phyloP scores from a whole-genome alignment of 2,797 vertebrate species.

The Poeciliopsis turneri region DNA sequence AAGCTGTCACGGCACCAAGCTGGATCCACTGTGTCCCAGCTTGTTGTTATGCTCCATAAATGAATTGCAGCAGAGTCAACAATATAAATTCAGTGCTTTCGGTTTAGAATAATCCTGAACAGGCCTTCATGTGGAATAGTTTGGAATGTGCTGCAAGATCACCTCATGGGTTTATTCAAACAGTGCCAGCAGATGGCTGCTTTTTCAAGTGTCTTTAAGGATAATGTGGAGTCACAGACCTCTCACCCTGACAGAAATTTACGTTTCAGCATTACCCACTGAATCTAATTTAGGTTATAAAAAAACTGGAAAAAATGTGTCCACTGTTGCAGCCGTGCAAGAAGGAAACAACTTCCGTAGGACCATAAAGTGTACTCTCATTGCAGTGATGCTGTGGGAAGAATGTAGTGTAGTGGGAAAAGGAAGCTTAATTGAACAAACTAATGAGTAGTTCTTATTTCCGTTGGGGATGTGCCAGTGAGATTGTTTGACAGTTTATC shows the following conservation, averaged over 20 bases:
- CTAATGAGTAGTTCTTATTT: slow-evolving; percentile 84
- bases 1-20: slow-evolving; percentile 46
- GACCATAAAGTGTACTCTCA: slow-evolving; percentile 62
- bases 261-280: slow-evolving; percentile 20
- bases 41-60: slow-evolving; percentile 58
- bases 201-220: slow-evolving; percentile 33
- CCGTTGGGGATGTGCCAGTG: slow-evolving; percentile 79
- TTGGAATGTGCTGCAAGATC: slow-evolving; percentile 44
- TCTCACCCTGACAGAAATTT: slow-evolving; percentile 13
- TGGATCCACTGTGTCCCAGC: slow-evolving; percentile 45
- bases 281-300: slow-evolving; percentile 40
- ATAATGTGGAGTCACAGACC: slow-evolving; percentile 32
- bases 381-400: slow-evolving; percentile 54
- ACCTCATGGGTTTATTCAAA: slow-evolving; percentile 60
- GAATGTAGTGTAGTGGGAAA: slow-evolving; percentile 69
- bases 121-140: slow-evolving; percentile 58
- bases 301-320: slow-evolving; percentile 26
- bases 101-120: slow-evolving; percentile 59
- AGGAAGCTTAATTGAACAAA: slow-evolving; percentile 84
- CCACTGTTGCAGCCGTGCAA: slow-evolving; percentile 31
- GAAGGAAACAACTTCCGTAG: slow-evolving; percentile 49
- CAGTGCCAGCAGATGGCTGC: slow-evolving; percentile 42
- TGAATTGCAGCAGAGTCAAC: slow-evolving; percentile 56
- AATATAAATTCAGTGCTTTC: slow-evolving; percentile 57
- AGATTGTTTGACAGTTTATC: slow-evolving; percentile 87